A percentile compares a stretch with the other conserved stretches of the same genome.
Conservation (phyloP, 2,113 vertebrate species). For the Eretmochelys imbricata region DNA sequence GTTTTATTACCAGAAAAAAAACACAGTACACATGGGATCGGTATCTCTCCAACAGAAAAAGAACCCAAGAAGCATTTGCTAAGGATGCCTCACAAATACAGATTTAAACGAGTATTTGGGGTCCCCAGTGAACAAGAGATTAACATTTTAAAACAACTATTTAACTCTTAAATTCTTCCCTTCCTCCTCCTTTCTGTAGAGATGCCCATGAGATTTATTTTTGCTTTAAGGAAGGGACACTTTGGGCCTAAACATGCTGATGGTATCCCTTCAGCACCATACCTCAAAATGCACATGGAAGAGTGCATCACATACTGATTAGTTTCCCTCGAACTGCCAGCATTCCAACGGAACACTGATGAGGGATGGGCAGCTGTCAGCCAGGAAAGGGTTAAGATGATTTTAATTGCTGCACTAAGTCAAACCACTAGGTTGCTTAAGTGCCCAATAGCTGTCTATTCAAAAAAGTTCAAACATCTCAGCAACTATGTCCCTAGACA, state of each 20-base stretch:
- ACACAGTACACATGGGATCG: background rate
- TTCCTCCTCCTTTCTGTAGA: background rate
- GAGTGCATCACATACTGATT: background rate
- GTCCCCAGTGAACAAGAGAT: background rate
- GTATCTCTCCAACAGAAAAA: background rate
- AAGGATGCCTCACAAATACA: background rate
- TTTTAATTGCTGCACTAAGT: background rate
- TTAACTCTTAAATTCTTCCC: background rate
- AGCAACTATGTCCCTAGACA: background rate
- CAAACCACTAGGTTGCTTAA: background rate
- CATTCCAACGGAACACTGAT: background rate
- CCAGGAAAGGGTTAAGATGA: background rate
- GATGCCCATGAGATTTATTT: background rate
- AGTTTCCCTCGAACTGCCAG: background rate
- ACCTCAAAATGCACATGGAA: background rate
- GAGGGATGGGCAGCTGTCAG: background rate
- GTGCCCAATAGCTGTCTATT: background rate
- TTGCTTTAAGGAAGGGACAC: background rate
- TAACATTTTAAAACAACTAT: background rate
- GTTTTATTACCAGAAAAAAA: background rate
- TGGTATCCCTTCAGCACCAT: background rate
- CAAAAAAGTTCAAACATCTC: background rate
- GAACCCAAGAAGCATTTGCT: background rate
- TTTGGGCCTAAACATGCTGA: background rate
- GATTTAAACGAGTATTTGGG: background rate